Evolutionary conservation across 1,140 invertebrate species (phyloP), one percentile per base, ranked within the genome.

Genomic region (Aphis craccivora): DNA sequence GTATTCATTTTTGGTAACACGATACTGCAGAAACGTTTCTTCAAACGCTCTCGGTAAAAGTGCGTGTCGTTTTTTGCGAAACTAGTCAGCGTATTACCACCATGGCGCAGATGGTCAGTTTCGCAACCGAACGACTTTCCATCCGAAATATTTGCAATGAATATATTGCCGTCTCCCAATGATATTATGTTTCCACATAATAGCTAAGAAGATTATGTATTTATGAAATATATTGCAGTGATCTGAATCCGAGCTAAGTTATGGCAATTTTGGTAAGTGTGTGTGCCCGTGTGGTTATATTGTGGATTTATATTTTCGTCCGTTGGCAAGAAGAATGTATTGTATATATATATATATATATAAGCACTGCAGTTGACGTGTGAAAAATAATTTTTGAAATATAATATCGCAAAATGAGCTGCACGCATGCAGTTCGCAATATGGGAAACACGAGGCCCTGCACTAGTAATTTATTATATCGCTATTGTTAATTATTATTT

Each of bases 371-470:
- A 76, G 14, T 76, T n/a, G 30, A 20, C 60, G 14, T n/a, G 14
- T n/a, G 14, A 76, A 76, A 76, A 76, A 76, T 76, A 76, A 76
- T 76, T 76, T 76, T 76, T n/a, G n/a, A 76, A n/a, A 18, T 76
- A 76, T 18, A 18, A 76, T 76, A 76, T 76, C 30, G 14, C 30
- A n/a, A 3, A n/a, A 30, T 67, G 30, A n/a, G 60, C 30, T 67
- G 55, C 60, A 67, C 60, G 60, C 60, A 76, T 30, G 60, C 60
- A n/a, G 60, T 60, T n/a, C 11, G 55, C 55, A 14, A 60, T 67
- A 14, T 67, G 60, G 4, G 14, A 30, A 18, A 67, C 60, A 67
- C 30, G 60, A 76, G 30, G 30, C 30, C 11, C 11, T 67, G 60
- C 30, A n/a, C 60, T 14, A 4, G 11, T 76, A 6, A 76, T 76